Percentiles rank a stretch among this genome's conserved stretches.
Conservation (phyloP, 2,113 vertebrate species). For the Microcebus lehilahytsara region DNA sequence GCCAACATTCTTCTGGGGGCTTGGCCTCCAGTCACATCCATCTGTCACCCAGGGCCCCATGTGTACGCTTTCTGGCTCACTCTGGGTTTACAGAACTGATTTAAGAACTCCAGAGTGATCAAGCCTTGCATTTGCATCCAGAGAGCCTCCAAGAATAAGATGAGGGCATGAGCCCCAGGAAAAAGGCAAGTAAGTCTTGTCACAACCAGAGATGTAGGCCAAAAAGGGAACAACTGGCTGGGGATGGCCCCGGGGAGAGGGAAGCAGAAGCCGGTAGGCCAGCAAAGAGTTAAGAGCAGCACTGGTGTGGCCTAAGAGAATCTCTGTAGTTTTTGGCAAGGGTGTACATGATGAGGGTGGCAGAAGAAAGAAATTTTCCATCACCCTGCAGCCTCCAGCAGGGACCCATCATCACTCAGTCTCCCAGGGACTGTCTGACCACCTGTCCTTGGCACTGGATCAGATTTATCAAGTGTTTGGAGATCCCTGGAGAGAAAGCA, state of each 20-base stretch:
- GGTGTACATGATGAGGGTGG: not conserved
- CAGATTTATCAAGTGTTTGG: constrained; percentile 54
- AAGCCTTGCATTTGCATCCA: not conserved
- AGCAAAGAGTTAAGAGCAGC: not conserved
- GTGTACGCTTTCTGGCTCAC: not conserved
- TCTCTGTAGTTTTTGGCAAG: not conserved
- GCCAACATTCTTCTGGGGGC: not conserved
- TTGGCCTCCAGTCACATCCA: not conserved
- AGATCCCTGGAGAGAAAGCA: constrained; percentile 54
- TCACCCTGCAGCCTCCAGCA: constrained; percentile 28
- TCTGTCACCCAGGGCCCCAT: not conserved
- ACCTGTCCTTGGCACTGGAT: constrained; percentile 61
- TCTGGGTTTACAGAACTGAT: not conserved
- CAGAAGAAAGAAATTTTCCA: constrained; percentile 52
- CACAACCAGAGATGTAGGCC: not conserved
- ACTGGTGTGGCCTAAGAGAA: not conserved
- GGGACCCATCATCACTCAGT: constrained; percentile 16
- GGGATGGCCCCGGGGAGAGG: not conserved
- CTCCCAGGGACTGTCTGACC: constrained; percentile 49
- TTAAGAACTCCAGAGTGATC: not conserved
- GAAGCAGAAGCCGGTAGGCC: not conserved
- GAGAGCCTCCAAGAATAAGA: not conserved
- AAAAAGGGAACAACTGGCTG: not conserved
- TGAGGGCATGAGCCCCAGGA: not conserved
- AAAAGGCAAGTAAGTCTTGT: constrained; percentile 10